Evolutionary conservation across 2,797 vertebrate genomes (phyloP).

Genomic region (Rhynchotus rufescens): DNA sequence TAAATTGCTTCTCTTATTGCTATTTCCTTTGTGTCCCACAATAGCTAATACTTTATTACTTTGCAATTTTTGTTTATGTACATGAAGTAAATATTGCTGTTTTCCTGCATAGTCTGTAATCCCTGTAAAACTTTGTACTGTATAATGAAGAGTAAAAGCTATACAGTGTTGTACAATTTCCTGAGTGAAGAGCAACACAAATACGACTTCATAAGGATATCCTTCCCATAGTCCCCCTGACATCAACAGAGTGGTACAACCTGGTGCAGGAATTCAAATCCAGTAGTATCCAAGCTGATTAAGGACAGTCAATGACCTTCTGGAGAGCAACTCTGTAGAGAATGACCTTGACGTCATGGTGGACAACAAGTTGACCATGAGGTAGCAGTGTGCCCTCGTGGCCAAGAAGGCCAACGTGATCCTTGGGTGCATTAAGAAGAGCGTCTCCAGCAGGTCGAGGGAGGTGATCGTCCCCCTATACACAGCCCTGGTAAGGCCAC

Average conservation of each 20-base stretch:
- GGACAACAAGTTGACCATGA: too few species aligned
- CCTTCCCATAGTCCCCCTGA: slow-evolving; percentile 46
- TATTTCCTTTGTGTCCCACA: neutral
- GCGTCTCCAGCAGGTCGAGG: too few species aligned
- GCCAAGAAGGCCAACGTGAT: too few species aligned
- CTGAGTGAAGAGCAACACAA: neutral
- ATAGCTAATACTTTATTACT: neutral
- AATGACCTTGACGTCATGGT: too few species aligned
- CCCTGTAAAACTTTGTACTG: neutral
- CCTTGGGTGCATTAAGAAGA: too few species aligned
- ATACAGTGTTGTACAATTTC: neutral
- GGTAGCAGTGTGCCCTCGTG: too few species aligned
- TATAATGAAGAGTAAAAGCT: neutral
- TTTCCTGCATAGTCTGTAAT: neutral
- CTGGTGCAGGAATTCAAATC: slow-evolving; percentile 29
- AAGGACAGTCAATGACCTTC: neutral
- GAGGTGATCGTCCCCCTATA: too few species aligned
- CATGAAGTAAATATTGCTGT: neutral
- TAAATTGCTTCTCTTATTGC: neutral
- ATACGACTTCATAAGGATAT: slow-evolving; percentile 44
- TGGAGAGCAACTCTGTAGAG: too few species aligned
- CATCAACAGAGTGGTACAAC: slow-evolving; percentile 42
- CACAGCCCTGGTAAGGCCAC: too few species aligned
- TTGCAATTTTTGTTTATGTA: neutral
- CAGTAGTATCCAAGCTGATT: neutral